Evolutionary conservation across 1,140 invertebrate genomes (phyloP).

Genomic region (Geopemphigus sp.): DNA sequence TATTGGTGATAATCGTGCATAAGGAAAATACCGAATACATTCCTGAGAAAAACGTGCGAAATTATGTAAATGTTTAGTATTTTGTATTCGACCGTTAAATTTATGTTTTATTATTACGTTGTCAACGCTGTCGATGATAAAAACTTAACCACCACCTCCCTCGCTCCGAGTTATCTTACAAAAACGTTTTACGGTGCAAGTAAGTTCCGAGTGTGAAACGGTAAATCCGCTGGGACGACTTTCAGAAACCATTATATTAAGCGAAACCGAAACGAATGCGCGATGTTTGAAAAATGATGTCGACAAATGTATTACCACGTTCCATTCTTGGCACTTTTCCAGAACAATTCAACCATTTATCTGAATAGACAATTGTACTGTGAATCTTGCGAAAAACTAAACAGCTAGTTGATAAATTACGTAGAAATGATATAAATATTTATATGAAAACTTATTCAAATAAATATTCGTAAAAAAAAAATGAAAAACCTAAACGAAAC

Average conservation of each 20-base stretch:
- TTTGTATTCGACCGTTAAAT: constrained; percentile 9
- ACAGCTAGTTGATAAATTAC: not conserved
- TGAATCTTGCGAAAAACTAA: constrained; percentile 5
- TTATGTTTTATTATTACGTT: constrained; percentile 33
- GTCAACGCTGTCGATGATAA: constrained; percentile 10
- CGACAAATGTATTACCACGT: not conserved
- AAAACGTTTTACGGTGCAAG: constrained; percentile 1
- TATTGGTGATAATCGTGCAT: not conserved
- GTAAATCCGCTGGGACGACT: constrained; percentile 6
- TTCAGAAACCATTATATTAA: constrained; percentile 9
- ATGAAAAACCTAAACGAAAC: not conserved
- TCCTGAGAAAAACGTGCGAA: not conserved
- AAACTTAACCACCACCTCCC: constrained; percentile 27
- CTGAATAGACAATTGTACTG: not conserved
- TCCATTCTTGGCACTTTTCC: constrained; percentile 23
- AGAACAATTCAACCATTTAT: constrained; percentile 10
- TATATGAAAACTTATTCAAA: no score
- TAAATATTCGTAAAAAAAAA: not conserved
- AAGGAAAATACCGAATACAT: not conserved
- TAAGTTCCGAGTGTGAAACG: constrained; percentile 6
- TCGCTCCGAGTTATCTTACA: not conserved
- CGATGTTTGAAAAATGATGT: constrained; percentile 18
- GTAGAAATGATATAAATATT: not conserved
- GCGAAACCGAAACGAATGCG: constrained; percentile 4
- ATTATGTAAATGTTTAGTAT: constrained; percentile 40